phyloP scores from a whole-genome alignment of 2,888 invertebrate species.

The Subacronicta megacephala region DNA sequence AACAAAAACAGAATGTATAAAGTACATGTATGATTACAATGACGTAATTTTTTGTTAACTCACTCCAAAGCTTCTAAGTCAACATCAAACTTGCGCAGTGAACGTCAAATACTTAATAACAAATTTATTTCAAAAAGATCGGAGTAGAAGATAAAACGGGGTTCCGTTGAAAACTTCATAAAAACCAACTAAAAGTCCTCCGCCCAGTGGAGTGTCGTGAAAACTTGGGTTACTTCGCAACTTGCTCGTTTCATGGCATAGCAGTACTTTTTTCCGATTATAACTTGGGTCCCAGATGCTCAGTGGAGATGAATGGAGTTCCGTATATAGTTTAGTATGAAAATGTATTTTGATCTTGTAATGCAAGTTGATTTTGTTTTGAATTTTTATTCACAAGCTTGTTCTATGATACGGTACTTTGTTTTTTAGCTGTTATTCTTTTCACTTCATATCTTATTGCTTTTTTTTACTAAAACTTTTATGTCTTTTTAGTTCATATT shows the following conservation, averaged over 20 bases:
- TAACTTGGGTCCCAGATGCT: slow-evolving; percentile 52
- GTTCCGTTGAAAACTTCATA: slow-evolving; percentile 56
- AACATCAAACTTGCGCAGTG: slow-evolving; percentile 11
- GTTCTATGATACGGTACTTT: background rate
- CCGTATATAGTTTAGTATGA: slow-evolving; percentile 36
- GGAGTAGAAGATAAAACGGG: slow-evolving; percentile 47
- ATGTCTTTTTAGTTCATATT: no score
- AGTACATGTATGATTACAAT: no score
- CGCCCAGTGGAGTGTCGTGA: slow-evolving; percentile 48
- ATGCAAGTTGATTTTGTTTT: slow-evolving; percentile 18
- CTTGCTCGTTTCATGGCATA: slow-evolving; percentile 46
- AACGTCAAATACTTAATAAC: slow-evolving; percentile 51
- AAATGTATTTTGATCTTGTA: slow-evolving; percentile 24
- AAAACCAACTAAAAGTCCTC: slow-evolving; percentile 57
- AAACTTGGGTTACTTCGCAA: slow-evolving; percentile 55
- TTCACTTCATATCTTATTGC: no score
- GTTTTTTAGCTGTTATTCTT: background rate
- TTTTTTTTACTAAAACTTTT: no score
- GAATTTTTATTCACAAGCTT: slow-evolving; percentile 3
- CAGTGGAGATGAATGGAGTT: slow-evolving; percentile 35
- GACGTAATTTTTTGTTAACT: slow-evolving; percentile 1
- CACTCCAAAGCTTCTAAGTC: slow-evolving; percentile 17
- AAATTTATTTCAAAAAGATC: slow-evolving; percentile 55
- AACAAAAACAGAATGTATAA: no score
- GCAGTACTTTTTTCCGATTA: slow-evolving; percentile 56